phyloP scores from a whole-genome alignment of 2,113 vertebrate species.

The Aldabrachelys gigantea region DNA sequence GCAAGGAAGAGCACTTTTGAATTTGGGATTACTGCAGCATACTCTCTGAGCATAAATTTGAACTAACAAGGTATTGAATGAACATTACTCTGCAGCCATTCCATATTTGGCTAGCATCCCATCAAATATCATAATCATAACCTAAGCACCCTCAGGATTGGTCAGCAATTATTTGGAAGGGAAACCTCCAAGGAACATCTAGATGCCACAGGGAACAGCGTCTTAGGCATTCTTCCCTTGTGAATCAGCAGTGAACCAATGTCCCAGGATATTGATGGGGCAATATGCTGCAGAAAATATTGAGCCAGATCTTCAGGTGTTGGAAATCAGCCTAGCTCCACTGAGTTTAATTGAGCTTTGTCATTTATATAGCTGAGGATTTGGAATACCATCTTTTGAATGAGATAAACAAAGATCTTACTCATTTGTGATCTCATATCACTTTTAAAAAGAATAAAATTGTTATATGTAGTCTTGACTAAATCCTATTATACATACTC shows the following conservation, averaged over 20 bases:
- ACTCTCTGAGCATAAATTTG: background rate
- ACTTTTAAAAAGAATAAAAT: background rate
- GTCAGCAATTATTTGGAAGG: background rate
- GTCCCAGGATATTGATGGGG: background rate
- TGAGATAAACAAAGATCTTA: background rate
- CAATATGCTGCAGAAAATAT: background rate
- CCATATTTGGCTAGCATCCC: background rate
- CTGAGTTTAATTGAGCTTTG: background rate
- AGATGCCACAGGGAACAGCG: background rate
- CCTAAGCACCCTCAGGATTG: background rate
- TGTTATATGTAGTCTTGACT: background rate
- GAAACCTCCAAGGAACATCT: background rate
- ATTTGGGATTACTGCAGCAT: background rate
- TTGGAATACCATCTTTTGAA: background rate
- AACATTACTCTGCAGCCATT: background rate
- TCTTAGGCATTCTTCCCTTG: background rate
- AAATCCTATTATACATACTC: background rate
- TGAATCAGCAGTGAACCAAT: background rate
- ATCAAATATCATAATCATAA: background rate
- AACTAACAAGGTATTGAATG: background rate
- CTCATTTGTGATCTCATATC: background rate
- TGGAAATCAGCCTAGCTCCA: background rate
- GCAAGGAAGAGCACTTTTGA: background rate
- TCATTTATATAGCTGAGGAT: background rate
- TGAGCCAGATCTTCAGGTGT: rapidly evolving